phyloP scores from a whole-genome alignment of 2,888 invertebrate genomes.

The Orthosia cruda region DNA sequence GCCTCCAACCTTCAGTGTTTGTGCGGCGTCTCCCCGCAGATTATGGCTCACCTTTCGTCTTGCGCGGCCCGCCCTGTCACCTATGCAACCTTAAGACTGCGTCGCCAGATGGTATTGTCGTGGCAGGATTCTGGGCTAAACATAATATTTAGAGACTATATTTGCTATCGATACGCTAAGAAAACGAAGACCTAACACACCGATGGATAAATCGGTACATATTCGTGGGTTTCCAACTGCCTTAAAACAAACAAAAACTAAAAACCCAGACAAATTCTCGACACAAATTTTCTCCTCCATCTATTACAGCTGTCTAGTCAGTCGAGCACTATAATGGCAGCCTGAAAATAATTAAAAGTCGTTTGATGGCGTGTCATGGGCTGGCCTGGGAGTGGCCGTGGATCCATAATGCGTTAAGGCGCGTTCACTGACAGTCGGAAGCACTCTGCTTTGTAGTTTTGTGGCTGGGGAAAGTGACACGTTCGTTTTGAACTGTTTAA shows the following conservation, averaged over 20 bases:
- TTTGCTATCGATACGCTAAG: too few relatives aligned
- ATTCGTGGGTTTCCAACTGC: too few relatives aligned
- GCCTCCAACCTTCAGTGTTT: too few relatives aligned
- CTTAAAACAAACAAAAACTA: background rate
- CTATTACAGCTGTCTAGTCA: conserved; percentile 13
- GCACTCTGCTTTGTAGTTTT: conserved; percentile 70
- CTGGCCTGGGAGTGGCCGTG: conserved; percentile 74
- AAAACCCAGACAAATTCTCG: background rate
- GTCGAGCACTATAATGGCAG: conserved; percentile 54
- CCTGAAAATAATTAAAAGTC: conserved; percentile 78
- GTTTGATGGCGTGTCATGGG: conserved; percentile 65
- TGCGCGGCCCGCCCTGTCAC: too few relatives aligned
- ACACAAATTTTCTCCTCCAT: conserved; percentile 16
- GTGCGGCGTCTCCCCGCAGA: too few relatives aligned
- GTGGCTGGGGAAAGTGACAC: conserved; percentile 40
- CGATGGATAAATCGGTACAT: too few relatives aligned
- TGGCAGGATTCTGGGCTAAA: too few relatives aligned
- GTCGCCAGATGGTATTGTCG: too few relatives aligned
- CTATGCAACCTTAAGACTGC: too few relatives aligned
- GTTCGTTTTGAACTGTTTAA: conserved; percentile 2
- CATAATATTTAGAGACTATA: too few relatives aligned
- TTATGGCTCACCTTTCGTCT: too few relatives aligned
- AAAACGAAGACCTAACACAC: too few relatives aligned
- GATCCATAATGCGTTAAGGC: conserved; percentile 74
- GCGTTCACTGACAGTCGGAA: conserved; percentile 70